Evolutionary conservation across 2,888 invertebrate species (phyloP).

Genomic region (Acanthoscelides obtectus): DNA sequence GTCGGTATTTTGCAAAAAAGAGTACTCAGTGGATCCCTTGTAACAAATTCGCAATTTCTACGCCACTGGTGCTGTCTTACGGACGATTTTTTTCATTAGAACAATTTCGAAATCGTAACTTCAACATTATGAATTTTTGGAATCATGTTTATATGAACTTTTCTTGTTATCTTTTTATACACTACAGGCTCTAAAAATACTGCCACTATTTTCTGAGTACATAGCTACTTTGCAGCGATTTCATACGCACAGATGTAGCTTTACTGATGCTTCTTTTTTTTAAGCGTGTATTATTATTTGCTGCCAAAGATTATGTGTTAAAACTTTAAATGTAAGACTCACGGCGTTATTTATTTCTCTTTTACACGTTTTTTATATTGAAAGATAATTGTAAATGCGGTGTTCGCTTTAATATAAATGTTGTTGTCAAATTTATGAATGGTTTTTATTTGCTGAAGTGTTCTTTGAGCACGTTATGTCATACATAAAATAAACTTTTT

Average conservation of each 20-base stretch:
- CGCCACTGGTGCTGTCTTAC: too few relatives aligned
- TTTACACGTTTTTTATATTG: background rate
- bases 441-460: background rate
- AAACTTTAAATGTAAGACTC: background rate
- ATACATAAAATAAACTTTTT: background rate
- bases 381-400: background rate
- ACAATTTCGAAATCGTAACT: too few relatives aligned
- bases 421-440: background rate
- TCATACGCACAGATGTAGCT: background rate
- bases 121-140: too few relatives aligned
- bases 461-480: background rate
- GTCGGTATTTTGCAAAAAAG: too few relatives aligned
- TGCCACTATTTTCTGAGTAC: too few relatives aligned
- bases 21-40: too few relatives aligned
- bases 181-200: too few relatives aligned
- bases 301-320: background rate
- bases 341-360: background rate
- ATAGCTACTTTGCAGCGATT: background rate
- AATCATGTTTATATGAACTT: too few relatives aligned
- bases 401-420: background rate
- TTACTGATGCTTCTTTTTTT: background rate
- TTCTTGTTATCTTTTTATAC: too few relatives aligned
- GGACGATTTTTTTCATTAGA: too few relatives aligned
- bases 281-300: background rate
- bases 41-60: too few relatives aligned